Conservation (phyloP, 2,888 invertebrate genomes). For the Dioctria linearis region DNA sequence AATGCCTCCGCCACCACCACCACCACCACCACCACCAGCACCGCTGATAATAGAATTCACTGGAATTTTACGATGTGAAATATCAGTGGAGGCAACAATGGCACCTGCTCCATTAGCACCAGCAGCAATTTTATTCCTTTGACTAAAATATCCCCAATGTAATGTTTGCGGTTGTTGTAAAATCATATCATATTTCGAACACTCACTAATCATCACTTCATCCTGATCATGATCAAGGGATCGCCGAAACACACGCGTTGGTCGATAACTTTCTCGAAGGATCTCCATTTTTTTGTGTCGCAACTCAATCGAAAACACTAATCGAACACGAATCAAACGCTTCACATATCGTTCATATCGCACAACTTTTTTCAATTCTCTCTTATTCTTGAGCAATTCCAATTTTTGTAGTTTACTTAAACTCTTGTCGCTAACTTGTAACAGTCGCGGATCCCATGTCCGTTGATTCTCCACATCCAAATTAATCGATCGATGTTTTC, state of each 20-base stretch:
- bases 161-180: slow-evolving; percentile 57
- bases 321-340: slow-evolving; percentile 77
- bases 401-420: slow-evolving; percentile 66
- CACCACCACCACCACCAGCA: too few species aligned
- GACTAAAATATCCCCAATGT: slow-evolving; percentile 68
- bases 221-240: background rate
- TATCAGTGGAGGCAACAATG: too few species aligned
- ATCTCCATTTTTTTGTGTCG: slow-evolving; percentile 71
- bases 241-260: slow-evolving; percentile 65
- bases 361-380: slow-evolving; percentile 67
- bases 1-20: background rate
- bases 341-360: slow-evolving; percentile 17
- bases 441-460: slow-evolving; percentile 63
- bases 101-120: too few species aligned
- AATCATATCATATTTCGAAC: slow-evolving; percentile 49
- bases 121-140: slow-evolving; percentile 56
- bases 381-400: slow-evolving; percentile 67
- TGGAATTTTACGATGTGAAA: too few species aligned
- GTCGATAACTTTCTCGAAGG: slow-evolving; percentile 64
- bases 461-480: slow-evolving; percentile 64
- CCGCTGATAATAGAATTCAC: too few species aligned
- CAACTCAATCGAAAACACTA: slow-evolving; percentile 79
- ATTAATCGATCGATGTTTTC: slow-evolving; percentile 63
- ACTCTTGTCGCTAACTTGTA: slow-evolving; percentile 60
- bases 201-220: slow-evolving; percentile 6